Evolutionary conservation across 2,113 vertebrate species (phyloP).

Genomic region (Scolopax mira): DNA sequence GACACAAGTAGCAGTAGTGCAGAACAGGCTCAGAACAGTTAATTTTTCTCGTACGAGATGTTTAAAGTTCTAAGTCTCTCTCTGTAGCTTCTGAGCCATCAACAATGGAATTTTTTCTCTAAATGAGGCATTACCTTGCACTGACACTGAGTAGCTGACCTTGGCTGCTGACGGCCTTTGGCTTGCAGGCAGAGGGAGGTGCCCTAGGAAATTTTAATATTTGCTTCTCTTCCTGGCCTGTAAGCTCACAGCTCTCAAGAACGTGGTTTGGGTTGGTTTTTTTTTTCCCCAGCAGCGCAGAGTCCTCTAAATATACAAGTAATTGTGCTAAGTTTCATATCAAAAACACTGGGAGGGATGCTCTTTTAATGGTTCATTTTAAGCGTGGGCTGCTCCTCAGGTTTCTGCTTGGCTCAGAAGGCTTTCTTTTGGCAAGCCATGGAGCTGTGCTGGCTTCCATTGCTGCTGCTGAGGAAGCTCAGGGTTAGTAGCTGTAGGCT

Average conservation of each 20-base stretch:
- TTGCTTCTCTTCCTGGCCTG: not conserved
- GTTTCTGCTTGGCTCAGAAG: not conserved
- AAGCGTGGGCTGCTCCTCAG: not conserved
- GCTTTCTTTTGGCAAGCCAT: not conserved
- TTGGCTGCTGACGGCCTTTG: not conserved
- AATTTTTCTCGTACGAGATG: not conserved
- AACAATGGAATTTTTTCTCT: not conserved
- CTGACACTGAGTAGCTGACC: accelerated
- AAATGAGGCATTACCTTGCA: not conserved
- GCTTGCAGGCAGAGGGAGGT: not conserved
- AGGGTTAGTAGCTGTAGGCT: not conserved
- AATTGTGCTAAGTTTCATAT: not conserved
- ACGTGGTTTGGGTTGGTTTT: too few relatives aligned
- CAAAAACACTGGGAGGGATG: not conserved
- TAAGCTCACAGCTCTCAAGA: not conserved
- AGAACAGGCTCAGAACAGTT: not conserved
- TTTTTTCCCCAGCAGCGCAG: not conserved
- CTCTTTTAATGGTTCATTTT: not conserved
- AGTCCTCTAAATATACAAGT: not conserved
- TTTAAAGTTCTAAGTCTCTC: not conserved
- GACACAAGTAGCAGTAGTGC: not conserved
- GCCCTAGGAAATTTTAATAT: not conserved
- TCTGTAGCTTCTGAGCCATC: not conserved
- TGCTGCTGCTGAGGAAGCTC: not conserved
- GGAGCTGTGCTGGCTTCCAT: not conserved